Conservation (phyloP, 2,888 invertebrate genomes). For the Sesia bembeciformis region DNA sequence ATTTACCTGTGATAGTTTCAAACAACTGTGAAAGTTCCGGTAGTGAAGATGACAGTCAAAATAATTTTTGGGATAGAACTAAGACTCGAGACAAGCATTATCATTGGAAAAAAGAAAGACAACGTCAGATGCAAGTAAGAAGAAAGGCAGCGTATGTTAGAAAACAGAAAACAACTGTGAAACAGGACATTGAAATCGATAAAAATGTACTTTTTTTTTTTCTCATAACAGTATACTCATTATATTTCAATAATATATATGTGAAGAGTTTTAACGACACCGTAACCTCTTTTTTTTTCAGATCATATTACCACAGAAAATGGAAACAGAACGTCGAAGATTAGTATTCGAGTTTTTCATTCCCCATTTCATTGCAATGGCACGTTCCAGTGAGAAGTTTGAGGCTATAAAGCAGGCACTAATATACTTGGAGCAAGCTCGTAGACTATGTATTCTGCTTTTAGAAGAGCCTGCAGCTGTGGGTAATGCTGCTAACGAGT, state of each 20-base stretch:
- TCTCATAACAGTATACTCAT: neutral
- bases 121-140: slow-evolving; percentile 48
- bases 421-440: slow-evolving; percentile 81
- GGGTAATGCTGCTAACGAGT: slow-evolving; percentile 68
- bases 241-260: neutral
- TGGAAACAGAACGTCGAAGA: slow-evolving; percentile 76
- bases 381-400: slow-evolving; percentile 76
- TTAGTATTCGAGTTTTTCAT: slow-evolving; percentile 81
- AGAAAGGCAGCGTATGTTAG: slow-evolving; percentile 36
- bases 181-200: slow-evolving; percentile 66
- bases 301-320: slow-evolving; percentile 51
- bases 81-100: slow-evolving; percentile 67
- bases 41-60: slow-evolving; percentile 44
- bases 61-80: slow-evolving; percentile 60
- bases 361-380: slow-evolving; percentile 81
- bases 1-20: slow-evolving; percentile 31
- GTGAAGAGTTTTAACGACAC: neutral
- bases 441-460: slow-evolving; percentile 74
- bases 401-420: slow-evolving; percentile 76
- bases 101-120: slow-evolving; percentile 58
- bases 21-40: slow-evolving; percentile 40
- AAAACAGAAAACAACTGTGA: slow-evolving; percentile 38
- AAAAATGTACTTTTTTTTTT: slow-evolving; percentile 54
- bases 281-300: slow-evolving; percentile 23
- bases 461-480: slow-evolving; percentile 74